A percentile compares a stretch with the other conserved stretches of the same genome.
Evolutionary conservation across 2,113 vertebrate genomes (phyloP).

Genomic region (Pollimyrus isidori): DNA sequence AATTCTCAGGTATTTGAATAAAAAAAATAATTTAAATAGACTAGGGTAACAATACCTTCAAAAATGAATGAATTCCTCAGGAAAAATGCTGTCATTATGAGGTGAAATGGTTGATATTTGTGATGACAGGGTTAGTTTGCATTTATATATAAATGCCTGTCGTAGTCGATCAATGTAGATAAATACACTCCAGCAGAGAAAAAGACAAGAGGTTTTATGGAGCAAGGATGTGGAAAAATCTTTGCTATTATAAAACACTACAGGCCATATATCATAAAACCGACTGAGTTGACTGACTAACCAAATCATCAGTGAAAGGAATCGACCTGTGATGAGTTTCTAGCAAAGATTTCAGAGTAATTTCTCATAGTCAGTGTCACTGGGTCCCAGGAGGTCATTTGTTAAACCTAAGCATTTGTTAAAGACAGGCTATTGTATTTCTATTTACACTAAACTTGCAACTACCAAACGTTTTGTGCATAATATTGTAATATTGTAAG

Average conservation of each 20-base stretch:
- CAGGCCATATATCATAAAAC: slow-evolving; percentile 20
- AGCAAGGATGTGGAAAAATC: neutral
- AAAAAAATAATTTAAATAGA: neutral
- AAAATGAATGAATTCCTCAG: neutral
- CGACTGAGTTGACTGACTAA: slow-evolving; percentile 11
- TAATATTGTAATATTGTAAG: neutral
- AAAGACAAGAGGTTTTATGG: slow-evolving; percentile 8
- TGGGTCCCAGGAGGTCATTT: slow-evolving; percentile 20
- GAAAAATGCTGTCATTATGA: neutral
- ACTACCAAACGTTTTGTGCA: slow-evolving; percentile 2
- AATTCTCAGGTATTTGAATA: neutral
- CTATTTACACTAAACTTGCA: neutral
- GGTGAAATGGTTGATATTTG: neutral
- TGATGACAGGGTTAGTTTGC: neutral
- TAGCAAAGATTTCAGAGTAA: neutral
- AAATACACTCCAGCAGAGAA: neutral
- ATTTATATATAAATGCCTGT: neutral
- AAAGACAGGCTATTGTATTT: slow-evolving; percentile 10
- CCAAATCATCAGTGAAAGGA: slow-evolving; percentile 12
- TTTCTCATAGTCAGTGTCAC: slow-evolving; percentile 14
- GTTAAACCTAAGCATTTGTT: slow-evolving; percentile 22
- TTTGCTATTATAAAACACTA: neutral
- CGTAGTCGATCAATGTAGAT: neutral
- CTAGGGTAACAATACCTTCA: neutral
- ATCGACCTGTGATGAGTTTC: neutral